Percentiles rank a stretch among this genome's conserved stretches.
Evolutionary conservation across 2,888 invertebrate genomes (phyloP).

Genomic region (Willowsia nigromaculata): DNA sequence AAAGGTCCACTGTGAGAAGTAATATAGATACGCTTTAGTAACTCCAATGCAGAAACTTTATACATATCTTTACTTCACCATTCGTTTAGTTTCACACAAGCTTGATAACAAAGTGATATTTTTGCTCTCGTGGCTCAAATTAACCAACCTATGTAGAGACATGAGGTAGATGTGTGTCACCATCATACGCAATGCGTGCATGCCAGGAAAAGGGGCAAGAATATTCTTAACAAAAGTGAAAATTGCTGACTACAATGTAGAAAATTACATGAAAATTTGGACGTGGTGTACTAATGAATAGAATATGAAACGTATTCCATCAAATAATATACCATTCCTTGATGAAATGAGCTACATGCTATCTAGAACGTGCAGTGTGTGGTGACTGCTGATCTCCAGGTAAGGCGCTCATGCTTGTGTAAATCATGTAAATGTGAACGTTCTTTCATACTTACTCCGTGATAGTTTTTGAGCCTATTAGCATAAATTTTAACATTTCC

Average conservation of each 20-base stretch:
- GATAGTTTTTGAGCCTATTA: too few species aligned
- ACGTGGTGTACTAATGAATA: background rate
- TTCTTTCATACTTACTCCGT: too few species aligned
- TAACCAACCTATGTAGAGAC: background rate
- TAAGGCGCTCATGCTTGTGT: background rate
- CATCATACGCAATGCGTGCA: constrained; percentile 28
- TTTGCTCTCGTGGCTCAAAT: constrained; percentile 5
- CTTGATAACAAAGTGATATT: background rate
- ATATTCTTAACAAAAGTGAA: constrained; percentile 17
- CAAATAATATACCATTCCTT: background rate
- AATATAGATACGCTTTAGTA: background rate
- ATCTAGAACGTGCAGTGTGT: background rate
- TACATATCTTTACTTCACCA: background rate
- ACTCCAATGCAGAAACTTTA: background rate
- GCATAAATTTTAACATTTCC: background rate
- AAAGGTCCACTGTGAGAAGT: background rate
- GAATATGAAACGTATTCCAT: background rate
- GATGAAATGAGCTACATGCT: background rate
- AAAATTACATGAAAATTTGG: background rate
- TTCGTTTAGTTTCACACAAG: background rate
- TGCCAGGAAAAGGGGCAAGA: background rate
- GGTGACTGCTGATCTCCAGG: background rate
- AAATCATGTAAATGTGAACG: too few species aligned
- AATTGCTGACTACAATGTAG: constrained; percentile 1
- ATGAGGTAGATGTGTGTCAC: background rate